Percentiles rank a stretch among this genome's conserved stretches.
Evolutionary conservation across 2,797 vertebrate species (phyloP).

Genomic region (Pipistrellus pipistrellus): DNA sequence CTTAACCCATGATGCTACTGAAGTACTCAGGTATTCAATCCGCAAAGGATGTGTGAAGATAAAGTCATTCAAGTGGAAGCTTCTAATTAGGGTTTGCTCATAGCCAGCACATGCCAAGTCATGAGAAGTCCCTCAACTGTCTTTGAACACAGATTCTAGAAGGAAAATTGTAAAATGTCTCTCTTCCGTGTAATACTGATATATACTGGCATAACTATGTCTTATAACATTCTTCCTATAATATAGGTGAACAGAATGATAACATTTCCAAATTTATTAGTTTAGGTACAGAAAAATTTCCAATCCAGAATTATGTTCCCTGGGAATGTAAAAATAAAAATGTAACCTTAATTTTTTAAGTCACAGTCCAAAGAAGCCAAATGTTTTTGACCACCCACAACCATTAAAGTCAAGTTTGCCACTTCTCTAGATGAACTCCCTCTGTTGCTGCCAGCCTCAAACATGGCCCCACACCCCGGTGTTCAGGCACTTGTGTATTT

Average conservation of each 20-base stretch:
- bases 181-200: not conserved
- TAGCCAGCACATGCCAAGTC: not conserved
- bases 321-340: constrained; percentile 27
- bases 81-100: not conserved
- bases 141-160: not conserved
- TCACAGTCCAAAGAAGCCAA: not conserved
- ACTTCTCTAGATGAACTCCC: not conserved
- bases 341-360: not conserved
- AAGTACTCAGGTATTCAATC: not conserved
- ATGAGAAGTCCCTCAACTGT: not conserved
- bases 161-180: not conserved
- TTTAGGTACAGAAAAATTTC: not conserved
- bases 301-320: not conserved
- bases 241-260: not conserved
- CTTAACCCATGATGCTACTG: not conserved
- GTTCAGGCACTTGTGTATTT: not conserved
- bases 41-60: not conserved
- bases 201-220: not conserved
- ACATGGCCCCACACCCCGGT: not conserved
- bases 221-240: not conserved
- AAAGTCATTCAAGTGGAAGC: not conserved
- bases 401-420: not conserved
- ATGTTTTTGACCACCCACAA: not conserved
- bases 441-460: not conserved
- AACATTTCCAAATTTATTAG: not conserved